phyloP scores from a whole-genome alignment of 92 coral and sea anemone species.

The Blastomussa wellsi region DNA sequence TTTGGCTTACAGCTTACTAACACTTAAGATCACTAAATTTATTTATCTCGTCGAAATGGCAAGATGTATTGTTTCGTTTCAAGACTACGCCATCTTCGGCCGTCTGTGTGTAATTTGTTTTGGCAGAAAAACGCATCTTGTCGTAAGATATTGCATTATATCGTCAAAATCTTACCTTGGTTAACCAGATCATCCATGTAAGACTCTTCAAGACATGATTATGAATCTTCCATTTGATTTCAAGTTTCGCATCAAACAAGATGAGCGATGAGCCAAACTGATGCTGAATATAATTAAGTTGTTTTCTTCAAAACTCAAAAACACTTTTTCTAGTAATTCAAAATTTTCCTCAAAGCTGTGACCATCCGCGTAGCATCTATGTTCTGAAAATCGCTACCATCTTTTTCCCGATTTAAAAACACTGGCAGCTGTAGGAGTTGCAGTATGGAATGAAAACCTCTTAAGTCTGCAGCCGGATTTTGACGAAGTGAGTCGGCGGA shows the following conservation, averaged over 20 bases:
- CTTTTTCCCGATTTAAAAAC: neutral
- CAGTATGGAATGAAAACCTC: neutral
- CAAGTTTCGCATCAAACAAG: neutral
- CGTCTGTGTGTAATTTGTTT: neutral
- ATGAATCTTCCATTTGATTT: neutral
- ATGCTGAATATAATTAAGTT: neutral
- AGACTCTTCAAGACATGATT: neutral
- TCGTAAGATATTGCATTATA: neutral
- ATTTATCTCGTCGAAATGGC: neutral
- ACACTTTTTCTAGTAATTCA: neutral
- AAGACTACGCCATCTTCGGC: neutral
- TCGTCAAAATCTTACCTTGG: neutral
- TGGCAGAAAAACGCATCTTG: neutral
- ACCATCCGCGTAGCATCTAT: neutral
- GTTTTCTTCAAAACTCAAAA: neutral
- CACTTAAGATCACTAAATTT: neutral
- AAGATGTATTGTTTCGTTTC: neutral
- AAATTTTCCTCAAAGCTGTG: neutral
- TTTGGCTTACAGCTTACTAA: neutral
- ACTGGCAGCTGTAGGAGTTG: neutral
- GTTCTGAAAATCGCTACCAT: neutral
- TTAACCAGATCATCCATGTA: neutral
- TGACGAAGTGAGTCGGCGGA: neutral
- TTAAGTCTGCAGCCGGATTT: neutral
- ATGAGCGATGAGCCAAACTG: neutral